Percentiles rank a stretch among this genome's conserved stretches.
Conservation (phyloP, 2,797 vertebrate genomes). For the Sardinella longiceps region DNA sequence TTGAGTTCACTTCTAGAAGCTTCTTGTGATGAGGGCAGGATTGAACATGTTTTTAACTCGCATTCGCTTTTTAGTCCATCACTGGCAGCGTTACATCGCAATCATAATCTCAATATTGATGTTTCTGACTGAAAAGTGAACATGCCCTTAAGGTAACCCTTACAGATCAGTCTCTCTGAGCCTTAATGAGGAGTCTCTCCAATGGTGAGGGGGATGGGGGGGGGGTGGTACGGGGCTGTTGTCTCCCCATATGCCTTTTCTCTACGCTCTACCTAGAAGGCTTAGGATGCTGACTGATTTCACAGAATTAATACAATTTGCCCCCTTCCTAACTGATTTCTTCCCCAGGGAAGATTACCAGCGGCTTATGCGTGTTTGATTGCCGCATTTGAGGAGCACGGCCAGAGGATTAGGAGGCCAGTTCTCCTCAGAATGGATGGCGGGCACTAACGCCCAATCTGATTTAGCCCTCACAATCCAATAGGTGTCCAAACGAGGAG, state of each 20-base stretch:
- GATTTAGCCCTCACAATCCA: constrained; percentile 10
- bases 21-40: not conserved
- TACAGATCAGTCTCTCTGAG: not conserved
- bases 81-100: not conserved
- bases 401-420: constrained; percentile 14
- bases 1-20: not conserved
- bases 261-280: not conserved
- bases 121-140: not conserved
- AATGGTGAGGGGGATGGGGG: too few species aligned
- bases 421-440: constrained; percentile 14
- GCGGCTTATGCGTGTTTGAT: constrained; percentile 14
- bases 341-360: constrained; percentile 6
- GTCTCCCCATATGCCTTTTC: not conserved
- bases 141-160: not conserved
- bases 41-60: not conserved
- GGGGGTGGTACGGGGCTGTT: not conserved
- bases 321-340: constrained; percentile 6
- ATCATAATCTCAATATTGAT: not conserved
- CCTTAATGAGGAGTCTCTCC: too few species aligned
- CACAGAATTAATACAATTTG: constrained; percentile 8
- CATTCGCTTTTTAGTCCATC: not conserved
- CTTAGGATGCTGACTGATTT: constrained; percentile 3
- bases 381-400: constrained; percentile 8
- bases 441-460: not conserved
- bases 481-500: not conserved